Base-by-base conservation (phyloP, 2,797 vertebrate species). In the Sebastes iracundus region DNA sequence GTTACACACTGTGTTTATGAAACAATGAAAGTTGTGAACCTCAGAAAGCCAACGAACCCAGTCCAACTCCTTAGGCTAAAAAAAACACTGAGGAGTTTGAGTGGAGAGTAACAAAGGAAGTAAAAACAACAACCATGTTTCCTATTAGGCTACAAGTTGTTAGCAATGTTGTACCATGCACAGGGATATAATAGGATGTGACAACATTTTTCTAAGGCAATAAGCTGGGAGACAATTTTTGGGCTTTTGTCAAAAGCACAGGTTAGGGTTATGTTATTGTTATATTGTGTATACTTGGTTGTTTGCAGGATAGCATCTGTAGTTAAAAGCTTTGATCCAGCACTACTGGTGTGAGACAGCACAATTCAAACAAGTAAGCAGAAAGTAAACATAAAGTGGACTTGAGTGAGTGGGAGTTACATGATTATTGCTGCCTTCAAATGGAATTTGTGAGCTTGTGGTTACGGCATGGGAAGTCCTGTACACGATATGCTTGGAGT, bases 21-120 rank as follows among this genome's bases (percentile, higher is more conserved):
- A 80, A 79, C 69, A 81, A 28, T 78, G 55, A 77, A 77, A 66
- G 27, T 69, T 27, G 27, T 72, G 66, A 78, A 72, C 22, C 52
- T 61, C 53, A 35, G 52, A 84, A 38, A 79, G 65, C 38, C 63
- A 75, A 35, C 5, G 1, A 69, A 67, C 30, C 32, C 11, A 11
- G 38, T 70, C 58, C 79, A 70, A 70, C 35, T 72, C 63, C 64
- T 58, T 5, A 8, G 74, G 82, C 85, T 67, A 55, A 55, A 61
- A 38, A 30, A 63, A 9, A 56, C 64, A 60, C 12, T 18, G 22
- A 67, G 33, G 49, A 68, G 62, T 20, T 62, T 35, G 59, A 60
- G 22, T 8, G 8, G 20, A 63, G 32, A 53, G 25, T 12, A 28
- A 7, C 3, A 52, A 69, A 70, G 53, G 25, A 25, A 42, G 22